These are phyloP conservation scores for Metridium senile DNA, from an alignment of 92 coral and sea anemone species.

Conservation along the genomic window DNA sequence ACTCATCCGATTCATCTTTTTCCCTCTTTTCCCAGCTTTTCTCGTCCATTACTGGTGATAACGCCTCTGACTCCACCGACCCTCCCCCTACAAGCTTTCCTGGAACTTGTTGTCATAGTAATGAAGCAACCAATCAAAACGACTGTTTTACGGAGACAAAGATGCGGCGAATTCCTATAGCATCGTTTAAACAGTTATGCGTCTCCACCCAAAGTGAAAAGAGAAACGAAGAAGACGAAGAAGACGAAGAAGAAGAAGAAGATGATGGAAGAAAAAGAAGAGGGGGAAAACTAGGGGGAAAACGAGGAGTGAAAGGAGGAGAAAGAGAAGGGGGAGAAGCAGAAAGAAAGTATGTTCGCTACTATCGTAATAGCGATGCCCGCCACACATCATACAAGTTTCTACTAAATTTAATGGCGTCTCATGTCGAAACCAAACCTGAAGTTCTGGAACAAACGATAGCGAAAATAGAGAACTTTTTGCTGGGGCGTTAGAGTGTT, in stretches of 20 bases:
- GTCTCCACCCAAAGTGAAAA: not conserved
- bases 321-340: not conserved
- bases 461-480: not conserved
- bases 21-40: conserved; percentile 21
- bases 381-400: conserved; percentile 32
- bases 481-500: not conserved
- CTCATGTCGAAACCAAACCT: conserved; percentile 44
- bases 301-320: not conserved
- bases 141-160: conserved; percentile 27
- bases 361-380: conserved; percentile 13
- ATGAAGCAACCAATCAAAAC: conserved; percentile 9
- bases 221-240: not conserved
- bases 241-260: not conserved
- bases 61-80: not conserved
- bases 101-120: conserved; percentile 53
- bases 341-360: conserved; percentile 11
- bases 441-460: conserved; percentile 8
- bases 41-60: conserved; percentile 44
- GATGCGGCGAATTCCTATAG: conserved; percentile 29
- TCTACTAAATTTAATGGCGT: conserved; percentile 56
- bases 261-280: too few species aligned
- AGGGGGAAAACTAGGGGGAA: not conserved
- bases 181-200: conserved; percentile 4
- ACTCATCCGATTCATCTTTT: not conserved
- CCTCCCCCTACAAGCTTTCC: conserved; percentile 62